A percentile compares a stretch with the other conserved stretches of the same genome.
These are phyloP conservation scores for Reticulitermes speratus DNA, from an alignment of 1,140 invertebrate species.

Conservation along the genomic window DNA sequence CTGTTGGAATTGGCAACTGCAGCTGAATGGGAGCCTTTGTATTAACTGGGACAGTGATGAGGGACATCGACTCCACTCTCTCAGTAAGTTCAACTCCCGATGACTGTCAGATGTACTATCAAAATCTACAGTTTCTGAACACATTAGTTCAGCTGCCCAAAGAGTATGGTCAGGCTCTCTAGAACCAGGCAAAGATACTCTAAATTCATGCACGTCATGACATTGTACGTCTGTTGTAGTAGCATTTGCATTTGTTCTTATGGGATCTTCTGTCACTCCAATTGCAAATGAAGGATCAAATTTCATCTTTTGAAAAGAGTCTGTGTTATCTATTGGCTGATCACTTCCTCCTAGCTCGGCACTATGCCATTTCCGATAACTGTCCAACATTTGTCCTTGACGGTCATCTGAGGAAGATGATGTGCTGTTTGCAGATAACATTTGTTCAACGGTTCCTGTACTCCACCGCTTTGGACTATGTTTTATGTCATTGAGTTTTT, in stretches of 20 bases:
- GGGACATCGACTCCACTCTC: neutral
- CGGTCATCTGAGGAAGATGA: neutral
- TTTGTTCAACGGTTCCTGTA: neutral
- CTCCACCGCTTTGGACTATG: neutral
- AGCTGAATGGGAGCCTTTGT: neutral
- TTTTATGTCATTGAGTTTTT: neutral
- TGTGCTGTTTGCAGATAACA: neutral
- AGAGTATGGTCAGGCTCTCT: neutral
- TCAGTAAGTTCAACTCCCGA: neutral
- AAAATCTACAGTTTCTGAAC: neutral
- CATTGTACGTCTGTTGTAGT: neutral
- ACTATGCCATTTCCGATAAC: neutral
- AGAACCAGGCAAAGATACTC: neutral
- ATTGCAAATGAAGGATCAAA: neutral
- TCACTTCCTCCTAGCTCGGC: neutral
- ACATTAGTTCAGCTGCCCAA: neutral
- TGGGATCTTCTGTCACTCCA: neutral
- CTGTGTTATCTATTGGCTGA: neutral
- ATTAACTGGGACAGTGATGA: neutral
- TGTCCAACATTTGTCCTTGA: neutral
- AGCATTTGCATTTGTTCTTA: neutral
- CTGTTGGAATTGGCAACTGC: neutral
- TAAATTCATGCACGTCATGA: neutral
- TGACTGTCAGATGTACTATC: neutral
- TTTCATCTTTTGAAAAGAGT: neutral